Conservation (phyloP, 2,113 vertebrate genomes). For the Odocoileus virginianus region DNA sequence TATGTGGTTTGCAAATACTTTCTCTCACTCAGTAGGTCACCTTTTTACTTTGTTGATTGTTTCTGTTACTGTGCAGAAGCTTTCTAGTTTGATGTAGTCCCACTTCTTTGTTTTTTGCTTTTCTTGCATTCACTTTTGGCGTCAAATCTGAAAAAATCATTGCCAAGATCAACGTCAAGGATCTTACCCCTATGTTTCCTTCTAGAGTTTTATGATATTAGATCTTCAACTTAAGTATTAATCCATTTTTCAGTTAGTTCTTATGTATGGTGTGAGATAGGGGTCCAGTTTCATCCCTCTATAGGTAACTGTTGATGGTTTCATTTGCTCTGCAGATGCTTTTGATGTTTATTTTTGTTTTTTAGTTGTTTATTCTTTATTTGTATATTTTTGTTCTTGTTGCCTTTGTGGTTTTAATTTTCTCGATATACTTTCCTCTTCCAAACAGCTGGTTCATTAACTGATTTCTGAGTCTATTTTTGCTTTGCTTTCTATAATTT, state of each 20-base stretch:
- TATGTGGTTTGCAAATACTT: background rate
- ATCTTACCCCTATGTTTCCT: background rate
- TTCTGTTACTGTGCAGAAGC: background rate
- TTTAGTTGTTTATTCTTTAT: background rate
- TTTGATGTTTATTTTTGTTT: background rate
- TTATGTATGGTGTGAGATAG: background rate
- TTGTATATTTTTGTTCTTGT: background rate
- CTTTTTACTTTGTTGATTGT: background rate
- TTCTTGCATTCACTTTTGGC: background rate
- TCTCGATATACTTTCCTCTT: background rate
- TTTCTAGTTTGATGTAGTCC: background rate
- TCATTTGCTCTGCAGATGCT: background rate
- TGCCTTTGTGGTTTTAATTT: background rate
- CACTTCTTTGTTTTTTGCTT: background rate
- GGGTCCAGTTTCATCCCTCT: background rate
- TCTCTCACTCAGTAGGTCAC: background rate
- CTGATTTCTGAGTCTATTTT: background rate
- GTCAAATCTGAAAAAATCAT: background rate
- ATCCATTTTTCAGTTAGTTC: background rate
- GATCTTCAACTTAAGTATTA: background rate
- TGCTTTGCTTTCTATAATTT: background rate
- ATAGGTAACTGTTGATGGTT: background rate
- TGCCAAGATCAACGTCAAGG: background rate
- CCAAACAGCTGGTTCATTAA: background rate
- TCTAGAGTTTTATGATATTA: background rate